Conservation (phyloP, 1,140 invertebrate genomes). For the Papilio polytes region DNA sequence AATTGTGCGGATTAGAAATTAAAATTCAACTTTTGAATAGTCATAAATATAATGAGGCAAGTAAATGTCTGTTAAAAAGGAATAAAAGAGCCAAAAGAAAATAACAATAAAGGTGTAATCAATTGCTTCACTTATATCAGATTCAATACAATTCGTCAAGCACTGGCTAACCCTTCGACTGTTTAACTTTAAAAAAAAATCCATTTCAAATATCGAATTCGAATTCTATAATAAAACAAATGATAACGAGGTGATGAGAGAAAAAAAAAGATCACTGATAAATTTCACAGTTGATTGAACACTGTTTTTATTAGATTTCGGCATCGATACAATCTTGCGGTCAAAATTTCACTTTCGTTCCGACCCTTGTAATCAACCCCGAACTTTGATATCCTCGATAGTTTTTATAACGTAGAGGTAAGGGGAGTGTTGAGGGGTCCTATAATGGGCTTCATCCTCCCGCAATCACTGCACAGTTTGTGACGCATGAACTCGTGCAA, state of each 20-base stretch:
- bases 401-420: constrained; percentile 31
- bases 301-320: constrained; percentile 15
- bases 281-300: constrained; percentile 6
- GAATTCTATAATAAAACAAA: constrained; percentile 1
- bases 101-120: not conserved
- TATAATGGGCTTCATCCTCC: constrained; percentile 74
- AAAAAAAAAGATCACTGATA: constrained; percentile 25
- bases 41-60: not conserved
- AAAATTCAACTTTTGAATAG: not conserved
- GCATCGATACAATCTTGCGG: constrained; percentile 12
- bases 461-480: constrained; percentile 73
- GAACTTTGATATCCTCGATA: constrained; percentile 1
- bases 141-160: too few species aligned
- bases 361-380: constrained; percentile 31
- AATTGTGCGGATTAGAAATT: not conserved
- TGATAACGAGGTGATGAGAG: constrained; percentile 34
- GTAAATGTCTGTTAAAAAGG: not conserved
- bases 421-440: constrained; percentile 55
- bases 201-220: not conserved
- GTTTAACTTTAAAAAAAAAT: not conserved
- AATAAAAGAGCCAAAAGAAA: not conserved
- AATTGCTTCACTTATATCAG: too few species aligned
- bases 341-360: constrained; percentile 37
- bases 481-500: constrained; percentile 64
- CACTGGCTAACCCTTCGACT: not conserved